Conservation (phyloP, 2,888 invertebrate species). For the Nephrocerus scutellatus region DNA sequence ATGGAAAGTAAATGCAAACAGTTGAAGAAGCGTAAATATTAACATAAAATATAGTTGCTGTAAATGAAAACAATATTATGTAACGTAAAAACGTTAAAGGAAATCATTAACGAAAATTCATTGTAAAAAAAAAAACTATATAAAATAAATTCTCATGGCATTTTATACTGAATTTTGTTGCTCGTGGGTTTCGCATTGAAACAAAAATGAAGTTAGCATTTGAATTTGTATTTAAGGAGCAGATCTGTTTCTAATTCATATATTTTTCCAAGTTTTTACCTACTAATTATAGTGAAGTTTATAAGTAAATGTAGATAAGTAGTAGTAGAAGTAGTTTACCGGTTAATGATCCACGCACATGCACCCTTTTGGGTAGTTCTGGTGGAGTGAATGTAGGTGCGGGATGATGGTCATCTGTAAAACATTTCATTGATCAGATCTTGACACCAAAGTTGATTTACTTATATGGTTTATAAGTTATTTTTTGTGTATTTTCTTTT, state of each 20-base stretch:
- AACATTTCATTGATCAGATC: constrained; percentile 57
- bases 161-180: constrained; percentile 23
- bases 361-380: constrained; percentile 98
- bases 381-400: constrained; percentile 97
- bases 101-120: no score
- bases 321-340: constrained; percentile 34
- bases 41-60: background rate
- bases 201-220: constrained; percentile 16
- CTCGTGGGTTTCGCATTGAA: constrained; percentile 24
- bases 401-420: constrained; percentile 96
- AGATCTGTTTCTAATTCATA: constrained; percentile 20
- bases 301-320: no score
- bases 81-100: no score
- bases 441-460: constrained; percentile 54
- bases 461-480: constrained; percentile 24
- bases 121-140: no score
- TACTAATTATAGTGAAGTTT: no score
- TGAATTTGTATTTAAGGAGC: constrained; percentile 5
- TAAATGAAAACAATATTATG: no score
- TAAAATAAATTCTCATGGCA: constrained; percentile 17
- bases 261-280: no score
- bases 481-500: constrained; percentile 17
- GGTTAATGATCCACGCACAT: constrained; percentile 78
- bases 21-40: constrained; percentile 7
- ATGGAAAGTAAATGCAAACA: constrained; percentile 15